Evolutionary conservation across 2,888 invertebrate species (phyloP), one percentile per base, ranked within the genome.

Genomic region (Melieria crassipennis): DNA sequence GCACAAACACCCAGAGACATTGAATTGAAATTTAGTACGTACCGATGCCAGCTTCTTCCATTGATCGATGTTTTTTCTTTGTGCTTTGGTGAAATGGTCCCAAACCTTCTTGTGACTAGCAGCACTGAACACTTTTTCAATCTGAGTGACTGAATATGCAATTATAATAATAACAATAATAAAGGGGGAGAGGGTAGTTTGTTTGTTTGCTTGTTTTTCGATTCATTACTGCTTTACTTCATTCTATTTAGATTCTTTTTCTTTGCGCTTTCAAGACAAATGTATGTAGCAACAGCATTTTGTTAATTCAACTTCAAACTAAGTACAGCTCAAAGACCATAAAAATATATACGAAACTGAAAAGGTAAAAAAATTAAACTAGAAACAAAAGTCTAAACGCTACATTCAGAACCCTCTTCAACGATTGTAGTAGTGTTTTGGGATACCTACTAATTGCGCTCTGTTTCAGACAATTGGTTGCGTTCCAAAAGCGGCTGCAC

Each of bases 61-160:
- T 87, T 94, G 92, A 89, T 97, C 97, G 89, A 98, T 95, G 91
- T 97, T 97, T 93, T 98, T 98, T 90, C 98, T 91, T 89, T 98
- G 98, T 82, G 97, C 95, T 91, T 98, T 98, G 89, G 97, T 97
- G 93, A 98, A 98, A 92, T 98, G 98, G 92, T 98, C 98, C 98
- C 98, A 98, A 88, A 96, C 96, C 89, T 97, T 97, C 92, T 98
- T 97, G 90, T 97, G 97, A 89, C 93, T 94, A 87, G 97, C 96
- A 85, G 96, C 94, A 88, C 91, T 90, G 91, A 98, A 97, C 89
- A 98, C 96, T 91, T 95, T 94, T 93, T 96, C 97, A 91, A 98
- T 97, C 93, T 97, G 97, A 92, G 95, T 94, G 93, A 98, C 98
- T 98, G 94, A 87, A 86, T 84, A 84, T 75, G 74, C 85, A 86